Conservation (phyloP, 2,888 invertebrate species). For the Xylota segnis region DNA sequence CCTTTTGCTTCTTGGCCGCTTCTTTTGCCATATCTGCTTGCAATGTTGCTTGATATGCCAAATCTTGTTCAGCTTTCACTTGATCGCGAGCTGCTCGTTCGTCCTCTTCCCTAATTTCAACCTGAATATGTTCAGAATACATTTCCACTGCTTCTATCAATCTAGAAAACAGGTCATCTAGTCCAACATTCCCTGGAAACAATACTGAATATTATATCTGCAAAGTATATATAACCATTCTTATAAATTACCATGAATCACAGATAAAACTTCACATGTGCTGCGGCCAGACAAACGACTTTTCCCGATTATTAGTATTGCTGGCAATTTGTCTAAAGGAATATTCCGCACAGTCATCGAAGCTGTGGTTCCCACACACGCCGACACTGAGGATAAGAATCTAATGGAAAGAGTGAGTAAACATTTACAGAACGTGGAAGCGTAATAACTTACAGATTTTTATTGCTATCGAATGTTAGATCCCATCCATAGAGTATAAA, state of each 20-base stretch:
- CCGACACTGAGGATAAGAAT: conserved; percentile 90
- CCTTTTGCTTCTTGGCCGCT: conserved; percentile 92
- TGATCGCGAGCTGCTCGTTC: conserved; percentile 95
- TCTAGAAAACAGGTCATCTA: conserved; percentile 94
- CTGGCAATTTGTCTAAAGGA: conserved; percentile 94
- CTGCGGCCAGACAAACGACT: conserved; percentile 88
- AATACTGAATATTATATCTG: conserved; percentile 25
- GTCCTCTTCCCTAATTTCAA: conserved; percentile 93
- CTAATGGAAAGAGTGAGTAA: conserved; percentile 83
- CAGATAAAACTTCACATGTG: conserved; percentile 95
- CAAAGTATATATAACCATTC: conserved; percentile 31
- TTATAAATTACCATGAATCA: conserved; percentile 90
- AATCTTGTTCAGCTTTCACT: conserved; percentile 97
- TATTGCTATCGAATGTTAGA: conserved; percentile 94
- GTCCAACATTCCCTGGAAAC: conserved; percentile 89
- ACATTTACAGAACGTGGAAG: not conserved
- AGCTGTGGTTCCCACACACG: conserved; percentile 92
- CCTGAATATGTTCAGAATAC: conserved; percentile 90
- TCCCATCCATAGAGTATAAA: conserved; percentile 99
- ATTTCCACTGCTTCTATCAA: conserved; percentile 95
- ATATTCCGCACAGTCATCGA: conserved; percentile 94
- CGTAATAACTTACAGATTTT: conserved; percentile 87
- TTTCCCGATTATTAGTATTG: conserved; percentile 94
- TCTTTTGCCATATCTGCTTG: conserved; percentile 92
- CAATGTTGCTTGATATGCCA: conserved; percentile 95